Percentiles rank a stretch among this genome's conserved stretches.
These are phyloP conservation scores for Bryconaethiops microstoma DNA, from an alignment of 2,797 vertebrate genomes.

Conservation along the genomic window DNA sequence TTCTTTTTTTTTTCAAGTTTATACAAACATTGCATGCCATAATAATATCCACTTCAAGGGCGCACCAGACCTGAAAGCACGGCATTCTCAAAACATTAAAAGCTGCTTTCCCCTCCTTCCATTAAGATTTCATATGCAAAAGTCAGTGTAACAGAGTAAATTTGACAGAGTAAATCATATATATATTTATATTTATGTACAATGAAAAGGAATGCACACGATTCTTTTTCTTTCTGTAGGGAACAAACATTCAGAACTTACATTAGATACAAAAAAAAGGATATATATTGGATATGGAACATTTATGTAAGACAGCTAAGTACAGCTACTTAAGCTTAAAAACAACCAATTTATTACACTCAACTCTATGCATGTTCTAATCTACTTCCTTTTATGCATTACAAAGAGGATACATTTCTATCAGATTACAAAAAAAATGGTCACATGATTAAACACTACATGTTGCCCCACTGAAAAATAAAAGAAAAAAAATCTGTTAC, in stretches of 20 bases:
- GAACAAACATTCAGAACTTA: conserved; percentile 81
- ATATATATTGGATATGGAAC: conserved; percentile 78
- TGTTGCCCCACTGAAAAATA: conserved; percentile 54
- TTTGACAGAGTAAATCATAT: conserved; percentile 75
- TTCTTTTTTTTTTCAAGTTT: too few relatives aligned
- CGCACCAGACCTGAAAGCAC: conserved; percentile 5
- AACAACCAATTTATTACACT: conserved; percentile 73
- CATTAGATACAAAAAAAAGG: conserved; percentile 78
- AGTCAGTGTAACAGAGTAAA: conserved; percentile 65
- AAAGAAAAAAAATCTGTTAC: conserved; percentile 70
- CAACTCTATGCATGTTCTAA: conserved; percentile 73
- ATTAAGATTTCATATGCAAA: conserved; percentile 44
- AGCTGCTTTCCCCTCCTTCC: background rate
- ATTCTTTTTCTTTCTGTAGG: conserved; percentile 69
- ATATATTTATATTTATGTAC: conserved; percentile 80
- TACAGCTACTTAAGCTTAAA: conserved; percentile 76
- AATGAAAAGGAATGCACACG: conserved; percentile 78
- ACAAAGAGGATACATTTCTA: conserved; percentile 73
- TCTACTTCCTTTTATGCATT: conserved; percentile 70
- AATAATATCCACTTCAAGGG: conserved; percentile 14
- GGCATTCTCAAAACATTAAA: background rate
- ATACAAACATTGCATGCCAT: conserved; percentile 9
- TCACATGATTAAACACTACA: conserved; percentile 79
- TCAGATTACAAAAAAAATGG: conserved; percentile 73
- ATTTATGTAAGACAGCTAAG: conserved; percentile 77